Evolutionary conservation across 2,888 invertebrate genomes (phyloP).

Genomic region (Drosophila anomalipes): DNA sequence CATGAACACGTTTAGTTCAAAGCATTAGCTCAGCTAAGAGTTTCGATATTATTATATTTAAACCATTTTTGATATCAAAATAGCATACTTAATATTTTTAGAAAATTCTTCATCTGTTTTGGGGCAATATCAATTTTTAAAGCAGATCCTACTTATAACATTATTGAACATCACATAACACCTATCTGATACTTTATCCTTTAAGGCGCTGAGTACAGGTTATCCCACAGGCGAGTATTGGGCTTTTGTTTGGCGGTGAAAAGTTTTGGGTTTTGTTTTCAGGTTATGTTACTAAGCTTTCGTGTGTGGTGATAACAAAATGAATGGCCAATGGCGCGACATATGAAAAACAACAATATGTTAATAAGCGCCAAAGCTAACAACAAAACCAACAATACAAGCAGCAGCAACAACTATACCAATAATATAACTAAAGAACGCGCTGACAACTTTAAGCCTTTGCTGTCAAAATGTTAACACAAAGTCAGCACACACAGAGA

Average conservation of each 20-base stretch:
- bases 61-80: no score
- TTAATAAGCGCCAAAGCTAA: slow-evolving; percentile 59
- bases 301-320: slow-evolving; percentile 63
- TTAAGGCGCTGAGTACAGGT: slow-evolving; percentile 3
- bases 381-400: slow-evolving; percentile 32
- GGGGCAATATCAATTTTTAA: no score
- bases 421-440: slow-evolving; percentile 66
- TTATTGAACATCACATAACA: neutral
- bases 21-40: no score
- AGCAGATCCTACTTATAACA: neutral
- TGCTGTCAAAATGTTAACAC: slow-evolving; percentile 71
- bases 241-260: slow-evolving; percentile 15
- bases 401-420: slow-evolving; percentile 23
- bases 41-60: neutral
- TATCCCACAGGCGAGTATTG: slow-evolving; percentile 20
- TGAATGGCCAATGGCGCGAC: slow-evolving; percentile 74
- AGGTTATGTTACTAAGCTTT: slow-evolving; percentile 51
- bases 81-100: no score
- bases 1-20: neutral
- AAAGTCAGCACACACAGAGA: slow-evolving; percentile 27
- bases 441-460: slow-evolving; percentile 77
- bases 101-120: no score
- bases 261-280: slow-evolving; percentile 45
- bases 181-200: neutral
- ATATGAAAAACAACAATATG: slow-evolving; percentile 66